Conservation (phyloP, 2,113 vertebrate species). For the Emydura subglobosa region DNA sequence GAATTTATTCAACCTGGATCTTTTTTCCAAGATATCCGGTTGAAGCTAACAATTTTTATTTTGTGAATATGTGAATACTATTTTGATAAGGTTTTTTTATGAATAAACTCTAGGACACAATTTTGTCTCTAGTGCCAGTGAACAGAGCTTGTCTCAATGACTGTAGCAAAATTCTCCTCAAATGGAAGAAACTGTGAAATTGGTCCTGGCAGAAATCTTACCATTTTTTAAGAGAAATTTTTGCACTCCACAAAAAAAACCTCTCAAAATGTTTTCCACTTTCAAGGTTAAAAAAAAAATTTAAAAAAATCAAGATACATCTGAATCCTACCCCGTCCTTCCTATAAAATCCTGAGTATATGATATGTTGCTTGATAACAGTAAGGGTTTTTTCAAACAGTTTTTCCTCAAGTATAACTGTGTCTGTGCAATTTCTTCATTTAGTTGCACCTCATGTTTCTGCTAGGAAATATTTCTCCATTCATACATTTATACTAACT, state of each 20-base stretch:
- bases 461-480: background rate
- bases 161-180: background rate
- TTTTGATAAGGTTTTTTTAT: background rate
- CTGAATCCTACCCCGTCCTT: background rate
- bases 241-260: background rate
- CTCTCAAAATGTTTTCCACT: background rate
- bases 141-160: background rate
- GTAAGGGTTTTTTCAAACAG: background rate
- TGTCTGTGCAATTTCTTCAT: fast-evolving
- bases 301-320: background rate
- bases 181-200: background rate
- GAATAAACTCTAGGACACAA: background rate
- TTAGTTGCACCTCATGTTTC: background rate
- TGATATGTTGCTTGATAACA: background rate
- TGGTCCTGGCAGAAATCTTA: background rate
- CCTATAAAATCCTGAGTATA: background rate
- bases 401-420: background rate
- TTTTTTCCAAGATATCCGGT: background rate
- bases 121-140: background rate
- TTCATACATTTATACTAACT: background rate
- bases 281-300: background rate
- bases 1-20: background rate
- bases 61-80: background rate
- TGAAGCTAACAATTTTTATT: background rate
- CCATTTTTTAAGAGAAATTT: background rate